Evolutionary conservation across 2,888 invertebrate species (phyloP).

Genomic region (Brenthis hecate): DNA sequence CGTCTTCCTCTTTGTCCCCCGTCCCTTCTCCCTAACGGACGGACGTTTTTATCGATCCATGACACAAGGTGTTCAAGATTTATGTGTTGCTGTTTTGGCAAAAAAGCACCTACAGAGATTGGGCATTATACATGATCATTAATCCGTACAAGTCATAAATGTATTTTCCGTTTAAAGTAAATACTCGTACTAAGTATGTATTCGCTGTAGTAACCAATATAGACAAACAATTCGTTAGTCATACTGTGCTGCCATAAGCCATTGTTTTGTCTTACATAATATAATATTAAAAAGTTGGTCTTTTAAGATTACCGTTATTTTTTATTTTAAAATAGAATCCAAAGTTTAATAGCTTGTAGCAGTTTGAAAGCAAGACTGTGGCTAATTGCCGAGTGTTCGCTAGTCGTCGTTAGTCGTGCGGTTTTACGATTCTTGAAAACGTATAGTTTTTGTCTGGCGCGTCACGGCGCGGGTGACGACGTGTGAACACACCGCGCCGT

Average conservation of each 20-base stretch:
- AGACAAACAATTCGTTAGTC: too few species aligned
- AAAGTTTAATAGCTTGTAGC: conserved; percentile 14
- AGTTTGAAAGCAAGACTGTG: neutral
- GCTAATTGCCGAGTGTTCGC: conserved; percentile 11
- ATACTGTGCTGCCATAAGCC: too few species aligned
- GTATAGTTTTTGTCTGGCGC: conserved; percentile 15
- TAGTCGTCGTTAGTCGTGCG: conserved; percentile 12
- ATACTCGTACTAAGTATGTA: too few species aligned
- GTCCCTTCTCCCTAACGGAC: neutral
- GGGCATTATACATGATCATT: conserved; percentile 15
- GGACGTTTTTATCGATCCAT: conserved; percentile 28
- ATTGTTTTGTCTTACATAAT: too few species aligned
- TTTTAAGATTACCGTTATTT: neutral
- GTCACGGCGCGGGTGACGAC: conserved; percentile 26
- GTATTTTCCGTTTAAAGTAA: too few species aligned
- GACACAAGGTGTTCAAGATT: conserved; percentile 34
- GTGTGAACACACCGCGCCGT: conserved; percentile 32
- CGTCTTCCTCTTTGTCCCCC: neutral
- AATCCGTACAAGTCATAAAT: conserved; percentile 1
- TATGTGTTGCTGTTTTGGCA: conserved; percentile 38
- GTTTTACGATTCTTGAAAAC: conserved; percentile 17
- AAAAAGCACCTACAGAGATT: conserved; percentile 33
- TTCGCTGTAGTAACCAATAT: too few species aligned
- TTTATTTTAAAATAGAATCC: neutral
- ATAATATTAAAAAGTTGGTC: too few species aligned